Base-by-base conservation (phyloP, 1,140 invertebrate species). In the Cyclina sinensis region DNA sequence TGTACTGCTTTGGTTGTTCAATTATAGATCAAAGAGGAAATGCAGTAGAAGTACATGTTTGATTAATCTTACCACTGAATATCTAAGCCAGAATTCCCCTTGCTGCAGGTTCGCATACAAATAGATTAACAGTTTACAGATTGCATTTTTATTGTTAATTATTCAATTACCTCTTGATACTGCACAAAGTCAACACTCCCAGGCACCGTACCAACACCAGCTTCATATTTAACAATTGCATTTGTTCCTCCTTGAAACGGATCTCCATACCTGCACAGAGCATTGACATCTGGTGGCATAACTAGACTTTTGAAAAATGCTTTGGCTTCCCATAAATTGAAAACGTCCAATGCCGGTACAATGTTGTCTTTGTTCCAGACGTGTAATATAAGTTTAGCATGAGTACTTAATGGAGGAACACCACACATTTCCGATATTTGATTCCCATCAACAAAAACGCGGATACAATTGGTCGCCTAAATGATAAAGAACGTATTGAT, bases 301-400 rank as follows among this genome's bases (percentile, higher is more conserved):
- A 78, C 43, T 0, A 91, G 35, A 30, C 84, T 27, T n/a, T 59
- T 87, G 51, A 91, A 90, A 18, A 24, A 57, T n/a, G 91, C 89
- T 18, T 18, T 39, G 4, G 79, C 39, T 65, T 78, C 18, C 89
- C 89, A 91, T 18, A 86, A 35, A n/a, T 86, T 43, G 35, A 76
- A 86, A 39, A 76, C 27, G 35, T 86, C 73, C 16, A 86, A 1
- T 7, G 14, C 32, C 27, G 86, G 86, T 7, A 90, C 27, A 39
- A 79, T 73, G 46, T 89, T 91, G 39, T 91, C 86, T 76, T 86
- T 85, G 54, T 91, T 90, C 86, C 89, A 90, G 0, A 89, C 89
- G 24, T 80, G 54, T 9, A 91, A 35, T 5, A 88, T 48, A 0
- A 91, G 54, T 1, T 74, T 62, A 0, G 91, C 89, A 0, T 24